Conservation (phyloP, 2,888 invertebrate genomes). For the Empis stercorea region DNA sequence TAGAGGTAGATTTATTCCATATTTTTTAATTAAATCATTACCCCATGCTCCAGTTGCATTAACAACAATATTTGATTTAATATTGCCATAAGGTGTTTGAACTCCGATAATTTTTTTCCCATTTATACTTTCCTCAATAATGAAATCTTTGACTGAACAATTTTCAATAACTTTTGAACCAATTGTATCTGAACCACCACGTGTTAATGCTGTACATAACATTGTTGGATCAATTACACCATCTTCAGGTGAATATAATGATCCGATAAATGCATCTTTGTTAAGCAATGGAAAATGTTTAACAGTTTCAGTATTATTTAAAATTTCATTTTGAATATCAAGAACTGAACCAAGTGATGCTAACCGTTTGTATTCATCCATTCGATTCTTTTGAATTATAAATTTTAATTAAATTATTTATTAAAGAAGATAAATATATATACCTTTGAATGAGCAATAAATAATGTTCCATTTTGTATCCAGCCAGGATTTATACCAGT, state of each 20-base stretch:
- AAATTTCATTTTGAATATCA: slow-evolving; percentile 60
- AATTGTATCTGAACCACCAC: slow-evolving; percentile 40
- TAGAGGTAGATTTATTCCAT: slow-evolving; percentile 51
- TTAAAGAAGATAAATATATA: neutral
- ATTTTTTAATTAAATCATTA: slow-evolving; percentile 42
- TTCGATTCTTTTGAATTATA: slow-evolving; percentile 46
- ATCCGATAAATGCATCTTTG: slow-evolving; percentile 58
- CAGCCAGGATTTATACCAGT: slow-evolving; percentile 74
- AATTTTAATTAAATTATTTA: too few species aligned
- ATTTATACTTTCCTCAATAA: slow-evolving; percentile 45
- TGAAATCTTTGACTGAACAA: slow-evolving; percentile 58
- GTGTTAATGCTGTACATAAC: slow-evolving; percentile 59
- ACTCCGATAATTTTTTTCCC: slow-evolving; percentile 57
- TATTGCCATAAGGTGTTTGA: slow-evolving; percentile 53
- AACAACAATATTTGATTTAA: slow-evolving; percentile 64
- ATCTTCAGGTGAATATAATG: slow-evolving; percentile 66
- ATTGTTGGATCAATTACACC: slow-evolving; percentile 77
- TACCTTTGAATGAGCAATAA: slow-evolving; percentile 55
- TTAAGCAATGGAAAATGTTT: slow-evolving; percentile 67
- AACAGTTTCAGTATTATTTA: slow-evolving; percentile 60
- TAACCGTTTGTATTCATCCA: slow-evolving; percentile 72
- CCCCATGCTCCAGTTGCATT: slow-evolving; percentile 71
- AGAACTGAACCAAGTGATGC: slow-evolving; percentile 71
- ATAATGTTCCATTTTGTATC: slow-evolving; percentile 81
- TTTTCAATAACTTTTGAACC: slow-evolving; percentile 64